phyloP scores from a whole-genome alignment of 2,888 invertebrate species.

The Pteria penguin region DNA sequence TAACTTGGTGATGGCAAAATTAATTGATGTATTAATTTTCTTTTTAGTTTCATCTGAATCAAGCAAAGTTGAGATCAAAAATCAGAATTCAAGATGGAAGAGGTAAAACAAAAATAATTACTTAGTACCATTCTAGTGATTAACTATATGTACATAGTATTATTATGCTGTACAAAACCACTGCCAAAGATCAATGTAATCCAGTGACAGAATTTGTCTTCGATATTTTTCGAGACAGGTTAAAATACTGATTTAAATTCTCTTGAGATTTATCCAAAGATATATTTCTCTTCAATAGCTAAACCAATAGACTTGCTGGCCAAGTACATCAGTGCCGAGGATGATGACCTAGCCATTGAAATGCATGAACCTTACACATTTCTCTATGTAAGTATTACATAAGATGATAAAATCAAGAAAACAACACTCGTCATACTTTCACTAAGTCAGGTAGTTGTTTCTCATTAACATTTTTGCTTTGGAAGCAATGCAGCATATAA shows the following conservation, averaged over 20 bases:
- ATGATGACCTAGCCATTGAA: slow-evolving; percentile 94
- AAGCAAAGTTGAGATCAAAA: slow-evolving; percentile 94
- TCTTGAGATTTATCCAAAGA: neutral
- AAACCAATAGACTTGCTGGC: slow-evolving; percentile 99
- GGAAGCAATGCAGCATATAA: no score
- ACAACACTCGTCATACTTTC: no score
- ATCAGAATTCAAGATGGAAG: slow-evolving; percentile 97
- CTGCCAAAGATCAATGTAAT: neutral
- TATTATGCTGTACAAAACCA: neutral
- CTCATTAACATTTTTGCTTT: no score
- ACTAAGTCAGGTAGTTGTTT: no score
- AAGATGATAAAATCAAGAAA: no score
- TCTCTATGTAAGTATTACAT: slow-evolving; percentile 84
- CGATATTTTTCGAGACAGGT: neutral
- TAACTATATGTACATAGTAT: neutral
- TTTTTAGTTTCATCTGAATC: slow-evolving; percentile 93
- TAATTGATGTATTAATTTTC: slow-evolving; percentile 11
- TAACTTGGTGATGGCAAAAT: no score
- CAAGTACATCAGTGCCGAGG: slow-evolving; percentile 92
- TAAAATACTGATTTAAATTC: neutral
- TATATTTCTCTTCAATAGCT: slow-evolving; percentile 82
- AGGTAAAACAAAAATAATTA: no score
- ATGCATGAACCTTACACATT: slow-evolving; percentile 99
- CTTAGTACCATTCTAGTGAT: neutral
- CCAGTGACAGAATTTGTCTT: neutral